Percentiles rank a stretch among this genome's conserved stretches.
Conservation (phyloP, 2,113 vertebrate genomes). For the Elachura formosa region DNA sequence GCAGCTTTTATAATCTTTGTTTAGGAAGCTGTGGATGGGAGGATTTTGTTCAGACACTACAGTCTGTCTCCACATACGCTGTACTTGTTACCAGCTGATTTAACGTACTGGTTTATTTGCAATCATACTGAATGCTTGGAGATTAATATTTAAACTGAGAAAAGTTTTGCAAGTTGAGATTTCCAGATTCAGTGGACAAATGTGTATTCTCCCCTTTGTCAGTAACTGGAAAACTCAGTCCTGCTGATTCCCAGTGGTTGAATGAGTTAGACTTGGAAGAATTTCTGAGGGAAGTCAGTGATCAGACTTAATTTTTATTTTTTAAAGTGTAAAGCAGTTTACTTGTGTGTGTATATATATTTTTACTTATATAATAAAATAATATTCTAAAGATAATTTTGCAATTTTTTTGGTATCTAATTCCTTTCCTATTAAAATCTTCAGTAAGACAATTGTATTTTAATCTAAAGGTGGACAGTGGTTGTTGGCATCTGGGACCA, state of each 20-base stretch:
- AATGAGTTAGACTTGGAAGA: slow-evolving; percentile 9
- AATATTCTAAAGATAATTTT: slow-evolving; percentile 19
- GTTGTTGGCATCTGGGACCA: neutral
- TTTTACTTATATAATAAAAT: slow-evolving; percentile 46
- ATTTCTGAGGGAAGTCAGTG: neutral
- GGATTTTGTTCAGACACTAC: neutral
- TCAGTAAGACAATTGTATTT: neutral
- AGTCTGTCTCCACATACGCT: neutral
- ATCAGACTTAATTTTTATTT: slow-evolving; percentile 32
- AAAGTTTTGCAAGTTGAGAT: neutral
- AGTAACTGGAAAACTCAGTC: slow-evolving; percentile 31
- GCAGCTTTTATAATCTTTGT: neutral
- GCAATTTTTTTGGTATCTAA: neutral
- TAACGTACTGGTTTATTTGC: neutral
- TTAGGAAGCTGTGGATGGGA: neutral
- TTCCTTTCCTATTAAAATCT: slow-evolving; percentile 9
- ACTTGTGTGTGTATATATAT: slow-evolving; percentile 37
- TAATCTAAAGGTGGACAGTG: neutral
- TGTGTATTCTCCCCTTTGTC: neutral
- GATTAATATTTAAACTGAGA: neutral
- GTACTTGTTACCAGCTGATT: neutral
- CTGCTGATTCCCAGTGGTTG: slow-evolving; percentile 7
- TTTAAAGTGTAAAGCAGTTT: slow-evolving; percentile 22
- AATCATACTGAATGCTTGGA: neutral
- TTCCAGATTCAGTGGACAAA: neutral